Conservation (phyloP, 2,113 vertebrate species). For the Serinus canaria region DNA sequence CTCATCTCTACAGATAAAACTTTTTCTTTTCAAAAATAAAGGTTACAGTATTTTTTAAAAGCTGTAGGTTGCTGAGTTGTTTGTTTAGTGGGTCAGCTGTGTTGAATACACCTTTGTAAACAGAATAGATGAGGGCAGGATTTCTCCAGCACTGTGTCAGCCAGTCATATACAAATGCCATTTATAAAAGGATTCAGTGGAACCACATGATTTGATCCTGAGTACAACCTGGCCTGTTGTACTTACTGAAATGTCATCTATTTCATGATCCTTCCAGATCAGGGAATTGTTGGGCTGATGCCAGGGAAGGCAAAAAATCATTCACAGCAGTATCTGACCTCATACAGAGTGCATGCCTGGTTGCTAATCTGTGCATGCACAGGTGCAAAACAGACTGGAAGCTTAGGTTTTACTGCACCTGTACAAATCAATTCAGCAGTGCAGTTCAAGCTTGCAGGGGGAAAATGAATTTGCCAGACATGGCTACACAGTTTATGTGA, state of each 20-base stretch:
- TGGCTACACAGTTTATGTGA: neutral
- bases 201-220: neutral
- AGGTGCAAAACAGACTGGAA: neutral
- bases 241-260: neutral
- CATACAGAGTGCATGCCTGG: neutral
- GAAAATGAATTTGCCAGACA: neutral
- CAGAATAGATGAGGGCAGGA: neutral
- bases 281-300: neutral
- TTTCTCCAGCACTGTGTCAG: neutral
- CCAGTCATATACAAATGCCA: neutral
- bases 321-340: neutral
- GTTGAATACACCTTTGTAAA: neutral
- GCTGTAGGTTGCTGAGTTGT: neutral
- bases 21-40: neutral
- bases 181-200: conserved; percentile 15
- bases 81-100: neutral
- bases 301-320: neutral
- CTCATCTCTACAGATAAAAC: neutral
- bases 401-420: neutral
- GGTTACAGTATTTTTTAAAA: neutral
- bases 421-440: neutral
- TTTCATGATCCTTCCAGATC: neutral
- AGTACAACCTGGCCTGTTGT: neutral
- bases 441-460: neutral
- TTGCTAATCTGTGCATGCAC: neutral